Percentiles rank a stretch among this genome's conserved stretches.
These are phyloP conservation scores for Scartelaos histophorus DNA, from an alignment of 2,113 vertebrate genomes.

Conservation along the genomic window DNA sequence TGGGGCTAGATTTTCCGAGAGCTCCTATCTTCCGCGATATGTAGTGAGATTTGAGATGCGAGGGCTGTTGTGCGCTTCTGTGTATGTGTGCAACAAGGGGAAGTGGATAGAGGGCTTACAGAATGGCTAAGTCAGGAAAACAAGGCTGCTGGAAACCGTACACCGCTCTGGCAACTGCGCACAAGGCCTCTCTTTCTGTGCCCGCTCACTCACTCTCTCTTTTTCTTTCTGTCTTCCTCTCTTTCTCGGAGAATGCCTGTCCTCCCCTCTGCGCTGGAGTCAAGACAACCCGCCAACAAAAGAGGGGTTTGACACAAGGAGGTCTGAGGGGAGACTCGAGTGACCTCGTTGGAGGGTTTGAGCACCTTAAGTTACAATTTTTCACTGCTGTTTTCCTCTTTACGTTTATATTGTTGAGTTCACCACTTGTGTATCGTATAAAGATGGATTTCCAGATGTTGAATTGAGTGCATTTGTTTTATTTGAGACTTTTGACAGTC, in stretches of 20 bases:
- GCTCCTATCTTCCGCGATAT: slow-evolving; percentile 70
- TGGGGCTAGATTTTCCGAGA: slow-evolving; percentile 67
- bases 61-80: slow-evolving; percentile 25
- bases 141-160: slow-evolving; percentile 70
- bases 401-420: background rate
- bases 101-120: slow-evolving; percentile 65
- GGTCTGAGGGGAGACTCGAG: slow-evolving; percentile 36
- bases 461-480: background rate
- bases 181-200: slow-evolving; percentile 58
- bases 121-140: slow-evolving; percentile 72
- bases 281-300: slow-evolving; percentile 37
- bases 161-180: slow-evolving; percentile 64
- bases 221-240: slow-evolving; percentile 36
- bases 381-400: background rate
- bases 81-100: slow-evolving; percentile 35
- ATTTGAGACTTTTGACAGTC: background rate
- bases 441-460: background rate
- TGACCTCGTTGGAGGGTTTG: slow-evolving; percentile 41
- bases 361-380: slow-evolving; percentile 1
- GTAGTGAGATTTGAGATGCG: slow-evolving; percentile 55
- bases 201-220: slow-evolving; percentile 21
- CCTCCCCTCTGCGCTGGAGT: slow-evolving; percentile 26
- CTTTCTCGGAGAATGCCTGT: slow-evolving; percentile 25
- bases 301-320: slow-evolving; percentile 32
- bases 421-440: background rate